A percentile compares a stretch with the other conserved stretches of the same genome.
Conservation (phyloP, 2,113 vertebrate species). For the Gulo gulo region DNA sequence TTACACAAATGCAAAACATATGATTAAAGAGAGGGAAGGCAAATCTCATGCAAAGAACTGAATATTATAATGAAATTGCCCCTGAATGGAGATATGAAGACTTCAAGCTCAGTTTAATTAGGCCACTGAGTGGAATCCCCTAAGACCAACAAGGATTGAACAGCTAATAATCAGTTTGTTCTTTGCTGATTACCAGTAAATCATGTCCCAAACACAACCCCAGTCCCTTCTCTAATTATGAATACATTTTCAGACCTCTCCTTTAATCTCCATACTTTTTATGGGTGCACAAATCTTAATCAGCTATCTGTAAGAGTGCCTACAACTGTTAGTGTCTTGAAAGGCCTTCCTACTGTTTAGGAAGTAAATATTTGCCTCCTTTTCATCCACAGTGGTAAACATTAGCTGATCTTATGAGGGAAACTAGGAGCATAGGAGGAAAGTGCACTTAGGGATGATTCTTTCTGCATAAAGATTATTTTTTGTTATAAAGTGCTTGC, state of each 20-base stretch:
- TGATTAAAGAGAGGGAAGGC: conserved; percentile 87
- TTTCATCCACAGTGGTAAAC: conserved; percentile 72
- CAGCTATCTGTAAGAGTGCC: conserved; percentile 82
- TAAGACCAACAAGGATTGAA: conserved; percentile 89
- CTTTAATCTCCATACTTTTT: conserved; percentile 80
- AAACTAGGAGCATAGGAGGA: neutral
- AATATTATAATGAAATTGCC: conserved; percentile 84
- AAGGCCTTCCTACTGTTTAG: conserved; percentile 81
- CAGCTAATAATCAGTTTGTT: conserved; percentile 95
- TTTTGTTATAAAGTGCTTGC: neutral
- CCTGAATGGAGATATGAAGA: conserved; percentile 87
- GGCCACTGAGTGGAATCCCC: conserved; percentile 88
- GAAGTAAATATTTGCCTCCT: conserved; percentile 88
- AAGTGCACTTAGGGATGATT: neutral
- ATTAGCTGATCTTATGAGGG: conserved; percentile 43
- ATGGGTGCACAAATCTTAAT: conserved; percentile 79
- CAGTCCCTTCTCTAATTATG: conserved; percentile 83
- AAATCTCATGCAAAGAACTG: conserved; percentile 83
- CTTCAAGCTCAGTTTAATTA: conserved; percentile 89
- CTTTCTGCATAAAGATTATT: neutral
- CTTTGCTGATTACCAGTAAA: conserved; percentile 95
- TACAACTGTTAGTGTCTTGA: conserved; percentile 78
- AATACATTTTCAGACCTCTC: conserved; percentile 82
- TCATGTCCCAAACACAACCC: conserved; percentile 89
- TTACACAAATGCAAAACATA: conserved; percentile 88